Evolutionary conservation across 2,888 invertebrate species (phyloP).

Genomic region (Capitulum mitella): DNA sequence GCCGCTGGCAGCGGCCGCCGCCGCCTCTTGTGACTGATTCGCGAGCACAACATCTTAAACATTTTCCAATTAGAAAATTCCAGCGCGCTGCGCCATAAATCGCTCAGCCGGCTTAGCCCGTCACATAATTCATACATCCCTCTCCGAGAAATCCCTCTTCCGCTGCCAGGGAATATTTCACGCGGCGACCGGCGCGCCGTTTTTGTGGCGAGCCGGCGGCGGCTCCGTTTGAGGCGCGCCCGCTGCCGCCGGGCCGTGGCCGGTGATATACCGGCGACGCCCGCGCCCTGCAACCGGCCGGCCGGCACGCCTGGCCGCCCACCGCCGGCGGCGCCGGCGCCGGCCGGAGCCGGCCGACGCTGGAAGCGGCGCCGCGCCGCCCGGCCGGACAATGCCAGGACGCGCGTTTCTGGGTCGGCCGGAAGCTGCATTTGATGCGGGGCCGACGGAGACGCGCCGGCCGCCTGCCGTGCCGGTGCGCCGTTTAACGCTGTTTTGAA

Average conservation of each 20-base stretch:
- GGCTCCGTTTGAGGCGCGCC: not conserved
- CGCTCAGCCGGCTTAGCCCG: not conserved
- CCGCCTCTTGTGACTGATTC: not conserved
- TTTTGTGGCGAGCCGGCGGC: constrained; percentile 14
- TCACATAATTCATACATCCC: constrained; percentile 22
- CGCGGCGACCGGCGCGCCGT: not conserved
- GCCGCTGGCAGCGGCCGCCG: not conserved
- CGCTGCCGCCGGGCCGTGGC: not conserved
- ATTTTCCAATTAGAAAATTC: constrained; percentile 21
- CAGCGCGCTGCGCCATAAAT: not conserved
- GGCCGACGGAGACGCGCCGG: not conserved
- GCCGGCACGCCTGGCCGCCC: not conserved
- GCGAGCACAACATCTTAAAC: not conserved
- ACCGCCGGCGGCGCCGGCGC: not conserved
- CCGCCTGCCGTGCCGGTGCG: not conserved
- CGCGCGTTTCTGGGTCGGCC: not conserved
- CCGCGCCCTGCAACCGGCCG: not conserved
- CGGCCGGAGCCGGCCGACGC: not conserved
- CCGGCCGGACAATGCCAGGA: constrained; percentile 9
- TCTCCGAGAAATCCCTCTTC: constrained; percentile 23
- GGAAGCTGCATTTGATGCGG: not conserved
- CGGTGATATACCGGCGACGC: constrained; percentile 5
- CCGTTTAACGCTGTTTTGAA: not conserved
- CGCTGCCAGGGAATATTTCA: constrained; percentile 11
- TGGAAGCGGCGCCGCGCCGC: not conserved